These are phyloP conservation scores for Tetrax tetrax DNA, from an alignment of 2,113 vertebrate genomes.

Conservation along the genomic window DNA sequence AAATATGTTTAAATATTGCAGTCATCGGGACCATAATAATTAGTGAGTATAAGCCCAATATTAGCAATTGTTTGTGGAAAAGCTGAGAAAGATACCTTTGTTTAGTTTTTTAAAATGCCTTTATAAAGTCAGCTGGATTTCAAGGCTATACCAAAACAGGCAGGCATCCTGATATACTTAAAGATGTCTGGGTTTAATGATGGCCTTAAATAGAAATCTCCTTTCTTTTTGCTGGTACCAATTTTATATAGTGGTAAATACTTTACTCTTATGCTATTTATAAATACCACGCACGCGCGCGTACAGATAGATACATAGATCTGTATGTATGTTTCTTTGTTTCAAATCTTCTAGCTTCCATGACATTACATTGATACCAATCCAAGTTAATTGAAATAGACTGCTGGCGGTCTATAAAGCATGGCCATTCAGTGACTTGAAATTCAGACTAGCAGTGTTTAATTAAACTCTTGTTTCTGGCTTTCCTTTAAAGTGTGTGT, in stretches of 20 bases:
- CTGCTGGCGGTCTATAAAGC: background rate
- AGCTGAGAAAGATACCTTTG: background rate
- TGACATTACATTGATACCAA: background rate
- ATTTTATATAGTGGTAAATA: background rate
- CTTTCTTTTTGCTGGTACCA: background rate
- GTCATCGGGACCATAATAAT: background rate
- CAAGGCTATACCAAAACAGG: background rate
- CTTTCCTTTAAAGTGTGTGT: constrained; percentile 29
- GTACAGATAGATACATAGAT: background rate
- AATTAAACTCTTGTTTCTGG: constrained; percentile 54
- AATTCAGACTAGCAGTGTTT: constrained; percentile 46
- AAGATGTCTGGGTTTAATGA: background rate
- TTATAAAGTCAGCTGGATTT: background rate
- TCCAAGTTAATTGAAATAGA: constrained; percentile 23
- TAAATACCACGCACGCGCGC: background rate
- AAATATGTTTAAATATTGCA: background rate
- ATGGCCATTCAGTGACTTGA: constrained; percentile 15
- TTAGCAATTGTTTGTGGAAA: background rate
- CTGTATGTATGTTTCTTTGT: background rate
- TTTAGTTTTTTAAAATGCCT: background rate
- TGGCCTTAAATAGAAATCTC: background rate
- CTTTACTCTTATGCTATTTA: background rate
- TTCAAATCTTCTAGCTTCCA: background rate
- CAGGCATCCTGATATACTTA: background rate
- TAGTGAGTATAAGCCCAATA: background rate